Percentiles rank a stretch among this genome's conserved stretches.
These are phyloP conservation scores for Leptodactylus fallax DNA, from an alignment of 2,797 vertebrate species.

Conservation along the genomic window DNA sequence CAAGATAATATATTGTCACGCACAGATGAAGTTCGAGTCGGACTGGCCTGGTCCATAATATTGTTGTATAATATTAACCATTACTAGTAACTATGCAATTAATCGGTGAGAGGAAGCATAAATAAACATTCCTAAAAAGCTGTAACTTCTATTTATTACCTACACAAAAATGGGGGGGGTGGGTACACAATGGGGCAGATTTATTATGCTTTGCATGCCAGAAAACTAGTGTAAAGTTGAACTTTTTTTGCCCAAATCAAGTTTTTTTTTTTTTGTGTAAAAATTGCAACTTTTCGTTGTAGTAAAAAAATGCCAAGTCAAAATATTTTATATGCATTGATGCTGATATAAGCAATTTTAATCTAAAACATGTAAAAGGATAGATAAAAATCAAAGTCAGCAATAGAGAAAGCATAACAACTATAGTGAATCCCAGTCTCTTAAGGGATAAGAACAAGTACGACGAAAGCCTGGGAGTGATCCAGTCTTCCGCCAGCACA, in stretches of 20 bases:
- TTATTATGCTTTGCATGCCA: no score
- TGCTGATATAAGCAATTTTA: neutral
- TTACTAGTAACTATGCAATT: neutral
- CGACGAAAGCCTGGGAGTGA: constrained; percentile 16
- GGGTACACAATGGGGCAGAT: no score
- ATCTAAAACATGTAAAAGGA: neutral
- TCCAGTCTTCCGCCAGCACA: constrained; percentile 38
- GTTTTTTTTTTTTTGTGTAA: no score
- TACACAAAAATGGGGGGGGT: no score
- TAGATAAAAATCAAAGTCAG: neutral
- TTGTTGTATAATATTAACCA: neutral
- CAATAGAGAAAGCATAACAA: neutral
- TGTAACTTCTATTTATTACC: no score
- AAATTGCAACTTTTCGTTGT: no score
- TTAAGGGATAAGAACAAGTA: constrained; percentile 23
- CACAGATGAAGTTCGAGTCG: constrained; percentile 1
- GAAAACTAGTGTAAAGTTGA: no score
- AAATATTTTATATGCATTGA: no score
- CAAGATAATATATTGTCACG: constrained; percentile 33
- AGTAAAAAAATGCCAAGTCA: no score
- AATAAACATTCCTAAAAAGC: no score
- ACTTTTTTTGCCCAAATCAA: no score
- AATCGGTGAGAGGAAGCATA: neutral
- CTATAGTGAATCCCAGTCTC: neutral
- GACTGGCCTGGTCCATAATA: constrained; percentile 16